These are phyloP conservation scores for Aphelocoma coerulescens DNA, from an alignment of 2,113 vertebrate genomes.

Conservation along the genomic window DNA sequence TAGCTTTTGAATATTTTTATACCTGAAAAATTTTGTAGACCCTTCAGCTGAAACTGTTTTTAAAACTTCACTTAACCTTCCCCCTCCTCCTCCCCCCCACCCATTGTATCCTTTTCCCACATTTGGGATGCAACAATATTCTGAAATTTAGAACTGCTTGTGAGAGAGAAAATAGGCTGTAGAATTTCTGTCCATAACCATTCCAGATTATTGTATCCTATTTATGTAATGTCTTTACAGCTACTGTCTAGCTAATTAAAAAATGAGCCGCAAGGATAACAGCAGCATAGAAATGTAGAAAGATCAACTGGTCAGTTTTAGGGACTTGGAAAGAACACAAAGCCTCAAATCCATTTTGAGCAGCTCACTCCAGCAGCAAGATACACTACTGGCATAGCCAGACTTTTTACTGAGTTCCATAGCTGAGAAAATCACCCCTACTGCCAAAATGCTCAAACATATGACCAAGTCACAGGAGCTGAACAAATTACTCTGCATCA, in stretches of 20 bases:
- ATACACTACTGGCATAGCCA: not conserved
- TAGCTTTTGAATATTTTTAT: not conserved
- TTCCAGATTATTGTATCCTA: not conserved
- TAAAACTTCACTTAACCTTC: not conserved
- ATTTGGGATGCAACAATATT: not conserved
- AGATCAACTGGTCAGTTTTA: not conserved
- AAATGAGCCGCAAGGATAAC: not conserved
- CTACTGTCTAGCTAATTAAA: not conserved
- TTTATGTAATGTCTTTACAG: not conserved
- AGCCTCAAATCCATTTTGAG: not conserved
- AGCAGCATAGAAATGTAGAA: not conserved
- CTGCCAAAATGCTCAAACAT: not conserved
- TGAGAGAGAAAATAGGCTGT: not conserved
- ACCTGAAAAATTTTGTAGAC: not conserved
- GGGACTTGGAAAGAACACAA: not conserved
- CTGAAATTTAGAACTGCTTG: not conserved
- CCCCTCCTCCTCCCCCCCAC: fast-evolving
- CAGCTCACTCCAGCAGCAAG: not conserved
- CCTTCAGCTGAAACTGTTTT: not conserved
- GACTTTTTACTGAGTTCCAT: not conserved
- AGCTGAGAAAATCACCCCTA: not conserved
- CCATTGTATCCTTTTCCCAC: not conserved
- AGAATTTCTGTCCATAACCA: not conserved
- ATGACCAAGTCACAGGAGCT: not conserved
- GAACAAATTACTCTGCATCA: not conserved